Percentiles rank a stretch among this genome's conserved stretches.
Conservation (phyloP, 1,140 invertebrate genomes). For the Aphelenchoides besseyi region DNA sequence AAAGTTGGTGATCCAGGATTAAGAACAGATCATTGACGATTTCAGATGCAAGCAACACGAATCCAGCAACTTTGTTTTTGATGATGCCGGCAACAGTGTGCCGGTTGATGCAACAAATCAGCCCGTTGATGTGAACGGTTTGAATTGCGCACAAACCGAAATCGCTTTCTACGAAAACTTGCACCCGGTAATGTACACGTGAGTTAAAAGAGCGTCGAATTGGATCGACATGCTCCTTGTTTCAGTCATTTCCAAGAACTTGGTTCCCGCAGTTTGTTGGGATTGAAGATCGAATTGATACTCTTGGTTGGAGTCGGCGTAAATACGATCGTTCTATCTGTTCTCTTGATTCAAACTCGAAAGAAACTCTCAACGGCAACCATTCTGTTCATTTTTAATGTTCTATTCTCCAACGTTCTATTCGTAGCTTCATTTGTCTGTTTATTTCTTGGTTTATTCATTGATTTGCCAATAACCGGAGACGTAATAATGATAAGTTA, state of each 20-base stretch:
- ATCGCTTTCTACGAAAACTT: slow-evolving; percentile 33
- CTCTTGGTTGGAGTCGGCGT: slow-evolving; percentile 45
- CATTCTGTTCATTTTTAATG: slow-evolving; percentile 60
- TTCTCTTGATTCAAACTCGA: slow-evolving; percentile 50
- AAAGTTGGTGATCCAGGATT: slow-evolving; percentile 20
- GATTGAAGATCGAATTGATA: slow-evolving; percentile 46
- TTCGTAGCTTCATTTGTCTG: slow-evolving; percentile 59
- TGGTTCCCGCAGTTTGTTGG: slow-evolving; percentile 33
- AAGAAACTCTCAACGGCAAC: slow-evolving; percentile 59
- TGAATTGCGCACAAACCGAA: slow-evolving; percentile 30
- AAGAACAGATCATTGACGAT: neutral
- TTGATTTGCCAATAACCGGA: slow-evolving; percentile 9
- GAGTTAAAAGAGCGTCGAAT: too few relatives aligned
- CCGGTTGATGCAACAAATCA: neutral
- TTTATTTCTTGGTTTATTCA: slow-evolving; percentile 54
- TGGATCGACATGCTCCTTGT: neutral
- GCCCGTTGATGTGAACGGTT: slow-evolving; percentile 4
- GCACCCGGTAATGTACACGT: slow-evolving; percentile 19
- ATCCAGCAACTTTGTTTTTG: slow-evolving; percentile 29
- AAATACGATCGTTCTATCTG: slow-evolving; percentile 48
- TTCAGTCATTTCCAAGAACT: slow-evolving; percentile 38
- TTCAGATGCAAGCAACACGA: slow-evolving; percentile 44
- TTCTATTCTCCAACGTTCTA: slow-evolving; percentile 60
- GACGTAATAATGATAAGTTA: neutral
- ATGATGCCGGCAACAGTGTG: slow-evolving; percentile 22